Conservation (phyloP, 2,797 vertebrate genomes). For the Psittacula echo region DNA sequence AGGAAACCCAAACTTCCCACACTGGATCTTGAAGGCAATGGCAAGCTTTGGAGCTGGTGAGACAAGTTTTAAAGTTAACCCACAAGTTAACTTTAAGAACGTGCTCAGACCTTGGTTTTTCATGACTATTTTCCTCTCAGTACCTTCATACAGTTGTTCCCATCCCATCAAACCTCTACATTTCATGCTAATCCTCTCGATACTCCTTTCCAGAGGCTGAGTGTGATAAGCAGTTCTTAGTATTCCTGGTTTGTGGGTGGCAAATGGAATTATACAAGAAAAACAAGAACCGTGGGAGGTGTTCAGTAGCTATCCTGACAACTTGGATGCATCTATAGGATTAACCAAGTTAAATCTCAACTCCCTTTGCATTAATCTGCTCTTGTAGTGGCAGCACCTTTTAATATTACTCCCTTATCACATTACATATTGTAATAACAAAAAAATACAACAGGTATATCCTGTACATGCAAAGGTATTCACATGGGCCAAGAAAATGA, state of each 20-base stretch:
- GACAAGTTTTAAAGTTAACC: not conserved
- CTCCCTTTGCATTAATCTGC: not conserved
- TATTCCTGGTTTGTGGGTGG: not conserved
- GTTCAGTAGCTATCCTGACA: not conserved
- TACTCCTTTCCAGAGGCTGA: not conserved
- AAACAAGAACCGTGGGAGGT: not conserved
- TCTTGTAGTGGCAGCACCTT: not conserved
- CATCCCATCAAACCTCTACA: not conserved
- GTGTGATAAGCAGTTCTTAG: not conserved
- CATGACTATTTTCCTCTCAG: not conserved
- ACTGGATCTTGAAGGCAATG: not conserved
- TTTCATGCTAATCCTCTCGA: not conserved
- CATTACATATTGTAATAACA: not conserved
- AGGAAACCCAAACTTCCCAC: not conserved
- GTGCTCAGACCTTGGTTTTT: not conserved
- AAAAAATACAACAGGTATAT: not conserved
- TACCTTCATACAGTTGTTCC: not conserved
- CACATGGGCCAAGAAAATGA: not conserved
- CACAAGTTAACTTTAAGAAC: not conserved
- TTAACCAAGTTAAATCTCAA: not conserved
- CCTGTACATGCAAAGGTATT: not conserved
- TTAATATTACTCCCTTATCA: not conserved
- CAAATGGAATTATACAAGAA: not conserved
- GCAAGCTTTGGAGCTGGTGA: not conserved
- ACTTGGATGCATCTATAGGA: not conserved